A percentile compares a stretch with the other conserved stretches of the same genome.
Conservation (phyloP, 1,140 invertebrate genomes). For the Trypoxylus dichotomus region DNA sequence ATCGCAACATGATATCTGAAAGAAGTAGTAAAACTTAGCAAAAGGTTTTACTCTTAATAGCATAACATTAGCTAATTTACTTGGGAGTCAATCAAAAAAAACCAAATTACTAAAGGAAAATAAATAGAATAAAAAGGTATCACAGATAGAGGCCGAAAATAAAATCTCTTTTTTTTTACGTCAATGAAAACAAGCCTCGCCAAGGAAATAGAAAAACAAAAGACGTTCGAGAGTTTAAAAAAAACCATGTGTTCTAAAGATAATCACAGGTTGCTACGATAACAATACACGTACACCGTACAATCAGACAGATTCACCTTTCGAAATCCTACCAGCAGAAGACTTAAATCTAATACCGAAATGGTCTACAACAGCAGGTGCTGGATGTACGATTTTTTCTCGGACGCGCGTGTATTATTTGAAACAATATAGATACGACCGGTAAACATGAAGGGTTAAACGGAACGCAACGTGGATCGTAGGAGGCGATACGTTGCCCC, state of each 20-base stretch:
- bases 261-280: background rate
- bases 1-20: no score
- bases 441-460: background rate
- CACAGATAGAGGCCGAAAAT: no score
- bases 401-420: background rate
- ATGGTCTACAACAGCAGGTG: background rate
- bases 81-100: no score
- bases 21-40: no score
- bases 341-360: background rate
- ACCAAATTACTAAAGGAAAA: no score
- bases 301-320: background rate
- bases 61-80: no score
- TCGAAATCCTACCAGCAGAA: background rate
- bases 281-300: background rate
- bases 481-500: background rate
- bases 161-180: no score
- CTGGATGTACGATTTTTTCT: background rate
- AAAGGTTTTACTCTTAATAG: no score
- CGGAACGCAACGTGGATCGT: background rate
- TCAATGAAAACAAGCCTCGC: no score
- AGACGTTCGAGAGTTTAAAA: background rate
- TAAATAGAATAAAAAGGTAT: no score
- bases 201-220: background rate
- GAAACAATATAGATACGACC: background rate
- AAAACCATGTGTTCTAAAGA: background rate